Conservation (phyloP, 2,797 vertebrate genomes). For the Emys orbicularis region DNA sequence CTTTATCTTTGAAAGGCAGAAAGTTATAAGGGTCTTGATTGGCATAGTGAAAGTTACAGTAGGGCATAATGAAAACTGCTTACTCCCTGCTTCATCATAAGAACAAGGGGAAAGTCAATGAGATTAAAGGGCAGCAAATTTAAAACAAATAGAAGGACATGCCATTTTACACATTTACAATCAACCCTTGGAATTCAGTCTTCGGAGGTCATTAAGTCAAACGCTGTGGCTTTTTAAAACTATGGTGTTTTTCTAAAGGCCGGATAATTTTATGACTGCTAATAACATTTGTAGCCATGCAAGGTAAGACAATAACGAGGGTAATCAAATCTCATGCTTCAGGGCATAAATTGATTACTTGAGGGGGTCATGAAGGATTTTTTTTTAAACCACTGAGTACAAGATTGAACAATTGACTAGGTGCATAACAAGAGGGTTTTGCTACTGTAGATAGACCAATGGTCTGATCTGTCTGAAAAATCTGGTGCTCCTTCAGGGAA, state of each 20-base stretch:
- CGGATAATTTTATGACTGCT: conserved; percentile 57
- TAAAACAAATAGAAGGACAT: conserved; percentile 32
- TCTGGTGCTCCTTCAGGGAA: background rate
- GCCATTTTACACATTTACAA: background rate
- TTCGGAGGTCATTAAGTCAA: conserved; percentile 25
- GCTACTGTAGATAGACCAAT: conserved; percentile 31
- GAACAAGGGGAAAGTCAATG: background rate
- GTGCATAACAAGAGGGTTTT: conserved; percentile 38
- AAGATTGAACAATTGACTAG: conserved; percentile 62
- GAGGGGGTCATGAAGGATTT: conserved; percentile 51
- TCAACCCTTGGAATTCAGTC: conserved; percentile 8
- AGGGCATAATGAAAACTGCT: fast-evolving
- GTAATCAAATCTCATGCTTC: conserved; percentile 3
- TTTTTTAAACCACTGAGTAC: conserved; percentile 31
- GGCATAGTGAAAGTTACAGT: background rate
- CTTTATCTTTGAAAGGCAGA: background rate
- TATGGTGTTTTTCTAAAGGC: conserved; percentile 49
- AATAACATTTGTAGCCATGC: conserved; percentile 65
- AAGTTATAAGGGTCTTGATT: background rate
- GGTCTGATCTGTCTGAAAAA: conserved; percentile 49
- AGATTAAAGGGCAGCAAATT: conserved; percentile 41
- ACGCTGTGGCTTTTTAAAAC: background rate
- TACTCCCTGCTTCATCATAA: background rate
- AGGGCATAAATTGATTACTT: conserved; percentile 59
- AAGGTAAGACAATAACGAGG: conserved; percentile 65